A percentile compares a stretch with the other conserved stretches of the same genome.
Conservation (phyloP, 2,797 vertebrate genomes). For the Crypturellus tataupa region DNA sequence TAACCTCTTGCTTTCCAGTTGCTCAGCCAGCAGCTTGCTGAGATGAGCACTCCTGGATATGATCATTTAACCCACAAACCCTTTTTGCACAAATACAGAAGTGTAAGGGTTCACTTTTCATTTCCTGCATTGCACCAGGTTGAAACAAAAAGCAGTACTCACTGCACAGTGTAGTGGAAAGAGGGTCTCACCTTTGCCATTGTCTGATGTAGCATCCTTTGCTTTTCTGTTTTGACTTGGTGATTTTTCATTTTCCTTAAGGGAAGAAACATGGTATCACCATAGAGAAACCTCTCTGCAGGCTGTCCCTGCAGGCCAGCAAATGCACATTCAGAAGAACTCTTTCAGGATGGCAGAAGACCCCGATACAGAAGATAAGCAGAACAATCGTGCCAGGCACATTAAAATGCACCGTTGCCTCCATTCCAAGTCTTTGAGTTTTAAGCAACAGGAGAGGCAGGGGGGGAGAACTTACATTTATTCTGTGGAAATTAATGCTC, state of each 20-base stretch:
- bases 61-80: not conserved
- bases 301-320: not conserved
- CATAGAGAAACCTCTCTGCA: not conserved
- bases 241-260: conserved; percentile 97
- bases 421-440: not conserved
- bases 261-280: not conserved
- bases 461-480: conserved; percentile 86
- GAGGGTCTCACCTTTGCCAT: conserved; percentile 90
- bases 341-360: not conserved
- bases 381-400: not conserved
- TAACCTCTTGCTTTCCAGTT: fast-evolving
- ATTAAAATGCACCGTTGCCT: not conserved
- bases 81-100: not conserved
- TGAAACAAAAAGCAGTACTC: not conserved
- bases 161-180: not conserved
- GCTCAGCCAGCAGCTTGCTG: fast-evolving
- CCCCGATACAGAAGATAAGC: not conserved
- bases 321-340: not conserved
- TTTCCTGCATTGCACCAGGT: not conserved
- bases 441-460: not conserved
- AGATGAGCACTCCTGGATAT: not conserved
- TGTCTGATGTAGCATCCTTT: conserved; percentile 96
- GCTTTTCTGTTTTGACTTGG: conserved; percentile 98
- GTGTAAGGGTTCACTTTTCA: fast-evolving
- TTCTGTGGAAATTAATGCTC: conserved; percentile 98